These are phyloP conservation scores for Larimichthys polyactis DNA, from an alignment of 2,113 vertebrate genomes.

Conservation along the genomic window DNA sequence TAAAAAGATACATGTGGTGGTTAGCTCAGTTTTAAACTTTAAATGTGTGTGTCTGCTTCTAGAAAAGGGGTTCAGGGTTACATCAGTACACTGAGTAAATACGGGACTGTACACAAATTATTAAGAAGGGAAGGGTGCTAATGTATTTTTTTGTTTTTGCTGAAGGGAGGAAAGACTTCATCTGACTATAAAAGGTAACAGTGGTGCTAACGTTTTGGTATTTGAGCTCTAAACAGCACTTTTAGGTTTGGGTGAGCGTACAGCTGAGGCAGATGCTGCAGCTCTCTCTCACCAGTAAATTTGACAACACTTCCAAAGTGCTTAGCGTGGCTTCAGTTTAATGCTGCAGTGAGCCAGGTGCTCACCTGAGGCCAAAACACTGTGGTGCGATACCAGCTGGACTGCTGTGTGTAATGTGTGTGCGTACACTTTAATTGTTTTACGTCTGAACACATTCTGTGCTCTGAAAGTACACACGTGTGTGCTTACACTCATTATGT, in stretches of 20 bases:
- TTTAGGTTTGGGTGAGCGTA: background rate
- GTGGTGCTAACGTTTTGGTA: background rate
- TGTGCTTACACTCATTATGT: constrained; percentile 9
- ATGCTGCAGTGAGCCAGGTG: background rate
- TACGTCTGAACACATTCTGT: background rate
- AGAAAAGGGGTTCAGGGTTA: no score
- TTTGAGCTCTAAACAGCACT: background rate
- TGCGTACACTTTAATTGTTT: constrained; percentile 31
- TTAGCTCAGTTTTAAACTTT: background rate
- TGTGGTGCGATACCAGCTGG: constrained; percentile 38
- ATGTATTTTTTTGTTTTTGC: background rate
- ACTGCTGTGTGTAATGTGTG: background rate
- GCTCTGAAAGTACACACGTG: background rate
- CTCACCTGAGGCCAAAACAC: constrained; percentile 32
- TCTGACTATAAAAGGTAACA: no score
- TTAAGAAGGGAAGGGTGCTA: background rate
- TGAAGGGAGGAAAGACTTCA: background rate
- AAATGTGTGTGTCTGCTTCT: no score
- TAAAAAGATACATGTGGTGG: background rate
- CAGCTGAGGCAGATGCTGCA: background rate
- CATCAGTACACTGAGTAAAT: no score
- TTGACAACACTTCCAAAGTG: background rate
- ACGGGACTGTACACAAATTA: background rate
- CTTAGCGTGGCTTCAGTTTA: constrained; percentile 1
- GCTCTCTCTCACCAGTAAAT: constrained; percentile 22